Base-by-base conservation (phyloP, 1,140 invertebrate species). In the Nymphalis io region DNA sequence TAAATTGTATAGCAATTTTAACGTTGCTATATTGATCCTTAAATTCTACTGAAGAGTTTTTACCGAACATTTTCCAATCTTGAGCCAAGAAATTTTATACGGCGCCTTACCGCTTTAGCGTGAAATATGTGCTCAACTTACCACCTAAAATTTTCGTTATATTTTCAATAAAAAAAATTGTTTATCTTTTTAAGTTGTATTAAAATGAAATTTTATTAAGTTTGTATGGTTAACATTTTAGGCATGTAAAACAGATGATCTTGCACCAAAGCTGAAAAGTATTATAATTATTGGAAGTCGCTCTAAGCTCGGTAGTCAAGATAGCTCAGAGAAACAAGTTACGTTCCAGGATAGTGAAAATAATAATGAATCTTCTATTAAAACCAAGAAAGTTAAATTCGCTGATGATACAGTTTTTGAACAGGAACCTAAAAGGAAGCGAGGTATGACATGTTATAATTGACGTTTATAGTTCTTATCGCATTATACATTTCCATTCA, bases 271-370 rank as follows among this genome's bases (percentile, higher is more conserved):
- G 69, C 64, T 90, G 21, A 91, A 89, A 68, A 85, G 87, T 58
- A 90, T 88, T 15, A 89, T 91, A 18, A 63, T 81, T 21, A 74
- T 78, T 23, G 78, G 71, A 39, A 85, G 79, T 60, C 75, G 78
- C 0, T 38, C 74, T 4, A 74, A 79, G 12, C 64, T 89, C 2
- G 82, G 81, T 11, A 89, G 84, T 57, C 87, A 88, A 20, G 89
- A 91, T 21, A 91, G 88, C 55, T 76, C 83, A 4, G 89, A 91
- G 16, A 88, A 89, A 51, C 86, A 88, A 18, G 82, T 84, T 21
- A 85, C 84, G 0, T 88, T 85, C 60, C 83, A 84, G 58, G 85
- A 90, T 3, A 85, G 83, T 3, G 72, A 64, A 33, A 82, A 72
- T 65, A 74, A 73, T 12, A 77, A 75, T 11, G 76, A 73, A 27